phyloP scores from a whole-genome alignment of 1,140 invertebrate species.

The Calosoma granatense region DNA sequence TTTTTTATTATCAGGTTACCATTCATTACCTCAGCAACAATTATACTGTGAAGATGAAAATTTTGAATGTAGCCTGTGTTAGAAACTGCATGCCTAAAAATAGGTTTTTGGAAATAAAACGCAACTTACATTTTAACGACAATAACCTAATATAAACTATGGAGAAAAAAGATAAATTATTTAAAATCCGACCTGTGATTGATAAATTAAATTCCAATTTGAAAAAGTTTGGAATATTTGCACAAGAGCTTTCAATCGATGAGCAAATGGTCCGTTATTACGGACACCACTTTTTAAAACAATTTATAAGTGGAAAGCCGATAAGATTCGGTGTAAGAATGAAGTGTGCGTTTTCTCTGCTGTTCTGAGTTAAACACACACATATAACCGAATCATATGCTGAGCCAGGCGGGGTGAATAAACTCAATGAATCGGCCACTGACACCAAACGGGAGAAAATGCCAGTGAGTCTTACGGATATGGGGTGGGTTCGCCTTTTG shows the following conservation, averaged over 20 bases:
- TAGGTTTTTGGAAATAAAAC: neutral
- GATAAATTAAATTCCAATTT: neutral
- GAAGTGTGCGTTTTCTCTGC: too few relatives aligned
- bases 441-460: too few relatives aligned
- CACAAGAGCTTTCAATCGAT: neutral
- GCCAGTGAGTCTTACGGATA: too few relatives aligned
- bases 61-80: neutral
- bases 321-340: too few relatives aligned
- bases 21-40: constrained; percentile 3
- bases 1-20: constrained; percentile 1
- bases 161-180: constrained; percentile 2
- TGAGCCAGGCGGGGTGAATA: too few relatives aligned
- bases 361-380: too few relatives aligned
- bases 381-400: too few relatives aligned
- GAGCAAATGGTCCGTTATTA: neutral
- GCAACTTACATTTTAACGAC: neutral
- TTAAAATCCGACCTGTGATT: too few relatives aligned
- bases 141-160: neutral
- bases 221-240: constrained; percentile 1
- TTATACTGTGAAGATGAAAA: constrained; percentile 5
- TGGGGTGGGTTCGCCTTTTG: too few relatives aligned
- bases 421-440: too few relatives aligned
- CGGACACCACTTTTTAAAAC: neutral
- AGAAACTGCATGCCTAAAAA: constrained; percentile 2
- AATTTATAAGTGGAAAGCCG: neutral